A percentile compares a stretch with the other conserved stretches of the same genome.
These are phyloP conservation scores for Conus canariensis DNA, from an alignment of 2,888 invertebrate species.

Conservation along the genomic window DNA sequence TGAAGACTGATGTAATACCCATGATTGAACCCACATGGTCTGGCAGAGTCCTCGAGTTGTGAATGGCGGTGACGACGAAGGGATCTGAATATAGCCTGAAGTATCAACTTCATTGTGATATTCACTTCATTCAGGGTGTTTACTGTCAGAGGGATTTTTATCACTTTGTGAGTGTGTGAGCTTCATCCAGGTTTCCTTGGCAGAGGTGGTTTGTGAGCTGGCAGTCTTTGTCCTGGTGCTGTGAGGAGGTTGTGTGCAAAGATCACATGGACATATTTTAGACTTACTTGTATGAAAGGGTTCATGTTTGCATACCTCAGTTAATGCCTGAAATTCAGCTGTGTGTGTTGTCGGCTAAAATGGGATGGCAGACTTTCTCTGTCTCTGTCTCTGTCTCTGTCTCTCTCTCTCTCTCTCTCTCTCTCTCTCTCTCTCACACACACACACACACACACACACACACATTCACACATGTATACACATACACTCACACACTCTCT, in stretches of 20 bases:
- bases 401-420: too few relatives aligned
- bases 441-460: too few relatives aligned
- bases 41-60: neutral
- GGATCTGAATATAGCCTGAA: neutral
- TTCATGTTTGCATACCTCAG: neutral
- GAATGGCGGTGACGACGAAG: neutral
- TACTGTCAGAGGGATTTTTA: neutral
- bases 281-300: neutral
- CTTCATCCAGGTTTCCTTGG: neutral
- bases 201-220: neutral
- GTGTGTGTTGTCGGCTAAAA: too few relatives aligned
- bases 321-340: too few relatives aligned
- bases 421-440: too few relatives aligned
- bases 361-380: too few relatives aligned
- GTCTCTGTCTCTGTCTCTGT: too few relatives aligned
- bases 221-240: neutral
- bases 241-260: neutral
- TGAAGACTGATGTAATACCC: neutral
- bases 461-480: too few relatives aligned
- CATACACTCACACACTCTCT: too few relatives aligned
- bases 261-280: neutral
- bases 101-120: slow-evolving; percentile 1
- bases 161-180: neutral
- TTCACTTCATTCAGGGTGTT: neutral
- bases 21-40: neutral